phyloP scores from a whole-genome alignment of 2,888 invertebrate genomes.

The Conchocele bisecta region DNA sequence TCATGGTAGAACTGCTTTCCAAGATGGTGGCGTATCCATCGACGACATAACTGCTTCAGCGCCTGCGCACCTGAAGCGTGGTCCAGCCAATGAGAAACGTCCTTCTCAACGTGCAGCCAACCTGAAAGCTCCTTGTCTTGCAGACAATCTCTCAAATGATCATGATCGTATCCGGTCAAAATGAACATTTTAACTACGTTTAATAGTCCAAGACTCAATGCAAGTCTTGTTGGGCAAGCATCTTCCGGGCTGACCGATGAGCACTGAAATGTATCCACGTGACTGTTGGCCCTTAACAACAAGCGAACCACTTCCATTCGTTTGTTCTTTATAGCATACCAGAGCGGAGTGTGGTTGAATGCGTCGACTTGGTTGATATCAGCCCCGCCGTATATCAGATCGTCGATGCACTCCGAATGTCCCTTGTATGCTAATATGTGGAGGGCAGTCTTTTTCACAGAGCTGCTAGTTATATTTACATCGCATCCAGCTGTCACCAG shows the following conservation, averaged over 20 bases:
- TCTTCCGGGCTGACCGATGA: slow-evolving; percentile 49
- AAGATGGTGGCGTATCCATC: slow-evolving; percentile 75
- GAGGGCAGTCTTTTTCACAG: slow-evolving; percentile 69
- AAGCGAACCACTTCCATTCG: slow-evolving; percentile 70
- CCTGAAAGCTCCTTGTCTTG: slow-evolving; percentile 45
- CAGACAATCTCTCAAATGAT: slow-evolving; percentile 65
- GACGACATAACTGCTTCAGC: slow-evolving; percentile 75
- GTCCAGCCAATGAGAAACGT: slow-evolving; percentile 71
- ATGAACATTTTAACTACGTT: slow-evolving; percentile 77
- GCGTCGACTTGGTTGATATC: slow-evolving; percentile 72
- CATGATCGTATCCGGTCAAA: slow-evolving; percentile 74
- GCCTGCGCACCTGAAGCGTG: slow-evolving; percentile 72
- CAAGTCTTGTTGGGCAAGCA: slow-evolving; percentile 69
- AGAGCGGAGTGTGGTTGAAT: slow-evolving; percentile 71
- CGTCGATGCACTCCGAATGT: slow-evolving; percentile 73
- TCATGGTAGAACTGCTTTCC: slow-evolving; percentile 68
- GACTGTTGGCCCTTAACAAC: slow-evolving; percentile 75
- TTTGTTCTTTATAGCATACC: slow-evolving; percentile 77
- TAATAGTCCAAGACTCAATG: slow-evolving; percentile 63
- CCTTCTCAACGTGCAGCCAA: slow-evolving; percentile 55
- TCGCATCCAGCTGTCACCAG: slow-evolving; percentile 70
- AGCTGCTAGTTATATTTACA: slow-evolving; percentile 72
- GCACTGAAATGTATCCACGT: slow-evolving; percentile 72
- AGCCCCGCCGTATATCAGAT: slow-evolving; percentile 70
- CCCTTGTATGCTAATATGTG: slow-evolving; percentile 80